Evolutionary conservation across 2,113 vertebrate species (phyloP), one percentile per base, ranked within the genome.

Genomic region (Oreochromis spilurus): DNA sequence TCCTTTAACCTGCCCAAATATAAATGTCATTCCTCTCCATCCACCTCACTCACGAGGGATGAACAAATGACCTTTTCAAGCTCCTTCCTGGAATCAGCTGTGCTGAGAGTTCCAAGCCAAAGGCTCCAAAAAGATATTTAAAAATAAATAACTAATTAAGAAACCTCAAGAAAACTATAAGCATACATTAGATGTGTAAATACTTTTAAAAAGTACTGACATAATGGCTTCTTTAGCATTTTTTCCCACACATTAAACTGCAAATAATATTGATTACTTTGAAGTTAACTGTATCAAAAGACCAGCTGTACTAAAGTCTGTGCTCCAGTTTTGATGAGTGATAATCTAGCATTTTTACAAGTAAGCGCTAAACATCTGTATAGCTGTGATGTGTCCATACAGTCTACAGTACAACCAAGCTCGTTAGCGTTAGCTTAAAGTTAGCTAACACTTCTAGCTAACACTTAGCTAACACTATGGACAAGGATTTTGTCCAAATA

Each of bases 21-120:
- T 86, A 91, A 94, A 95, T 93, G 85, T 87, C 84, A 92, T 87
- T 87, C 89, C 90, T 89, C 91, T 96, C 93, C 89, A 87, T 95
- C 91, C 91, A 38, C 43, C 67, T 85, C 12, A 9, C 83, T 87
- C 82, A 83, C 24, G 17, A 21, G 50, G 89, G 78, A 89, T 80
- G 91, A 90, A 91, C 87, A 87, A 34, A 50, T 94, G 88, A 94
- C 94, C 95, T 96, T 94, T 95, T 62, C 84, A 70, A 52, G 52
- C 84, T 84, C 72, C 75, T 79, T 79, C 70, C 85, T 91, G 45
- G 75, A 83, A 88, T 94, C 88, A 87, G 75, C 65, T 80, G 60
- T 67, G 65, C 16, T 60, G 58, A 43, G 57, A 38, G 17, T 65
- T 8, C 29, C 14, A 31, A 60, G 24, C 14, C 57, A 17, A 60